These are phyloP conservation scores for Sphecodes monilicornis DNA, from an alignment of 2,888 invertebrate species.

Conservation along the genomic window DNA sequence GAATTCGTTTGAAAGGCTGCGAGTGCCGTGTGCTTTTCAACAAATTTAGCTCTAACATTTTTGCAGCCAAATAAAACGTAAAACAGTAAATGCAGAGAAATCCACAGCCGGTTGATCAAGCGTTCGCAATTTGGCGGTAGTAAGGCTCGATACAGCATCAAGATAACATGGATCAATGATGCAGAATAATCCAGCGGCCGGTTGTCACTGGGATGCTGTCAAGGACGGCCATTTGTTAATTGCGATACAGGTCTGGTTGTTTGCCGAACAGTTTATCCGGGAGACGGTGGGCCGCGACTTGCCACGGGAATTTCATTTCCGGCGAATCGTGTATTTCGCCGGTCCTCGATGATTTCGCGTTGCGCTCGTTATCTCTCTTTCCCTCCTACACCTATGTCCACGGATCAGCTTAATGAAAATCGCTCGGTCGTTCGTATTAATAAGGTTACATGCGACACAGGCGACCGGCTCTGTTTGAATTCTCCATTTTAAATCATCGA, in stretches of 20 bases:
- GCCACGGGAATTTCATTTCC: slow-evolving; percentile 42
- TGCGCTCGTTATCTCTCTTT: slow-evolving; percentile 15
- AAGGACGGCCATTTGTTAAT: slow-evolving; percentile 7
- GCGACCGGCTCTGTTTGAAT: slow-evolving; percentile 37
- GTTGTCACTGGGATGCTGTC: neutral
- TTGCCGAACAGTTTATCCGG: slow-evolving; percentile 44
- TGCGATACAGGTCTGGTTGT: slow-evolving; percentile 23
- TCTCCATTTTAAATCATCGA: slow-evolving; percentile 47
- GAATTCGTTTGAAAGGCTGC: too few species aligned
- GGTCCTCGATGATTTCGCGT: slow-evolving; percentile 16
- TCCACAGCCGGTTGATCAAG: neutral
- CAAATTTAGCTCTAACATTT: too few species aligned
- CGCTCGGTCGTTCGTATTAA: slow-evolving; percentile 54
- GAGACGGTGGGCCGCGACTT: slow-evolving; percentile 17
- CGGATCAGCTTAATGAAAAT: slow-evolving; percentile 58
- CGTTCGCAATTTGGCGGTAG: neutral
- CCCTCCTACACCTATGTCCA: slow-evolving; percentile 11
- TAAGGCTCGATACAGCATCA: neutral
- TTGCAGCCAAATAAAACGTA: neutral
- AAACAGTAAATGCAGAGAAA: neutral
- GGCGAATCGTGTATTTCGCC: slow-evolving; percentile 28
- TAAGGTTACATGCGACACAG: slow-evolving; percentile 49
- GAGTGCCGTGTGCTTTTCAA: too few species aligned
- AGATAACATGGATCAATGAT: neutral
- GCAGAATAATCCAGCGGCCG: neutral